phyloP scores from a whole-genome alignment of 2,113 vertebrate species.

The Misgurnus mizolepis region DNA sequence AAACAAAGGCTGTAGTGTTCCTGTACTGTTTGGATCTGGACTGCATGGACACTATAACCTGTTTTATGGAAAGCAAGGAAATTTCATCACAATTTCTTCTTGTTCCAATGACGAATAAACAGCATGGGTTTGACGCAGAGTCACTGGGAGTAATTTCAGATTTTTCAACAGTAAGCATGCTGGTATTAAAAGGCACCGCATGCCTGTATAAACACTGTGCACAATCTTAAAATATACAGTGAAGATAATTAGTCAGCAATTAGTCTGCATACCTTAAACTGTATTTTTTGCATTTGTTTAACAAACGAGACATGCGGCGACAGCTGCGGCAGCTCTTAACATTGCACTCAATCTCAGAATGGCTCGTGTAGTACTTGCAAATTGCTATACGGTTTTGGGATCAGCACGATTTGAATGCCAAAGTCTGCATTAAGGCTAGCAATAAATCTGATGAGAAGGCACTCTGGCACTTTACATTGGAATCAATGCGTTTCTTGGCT shows the following conservation, averaged over 20 bases:
- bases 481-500: slow-evolving; percentile 17
- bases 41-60: not conserved
- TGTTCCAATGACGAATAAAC: no score
- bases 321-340: slow-evolving; percentile 42
- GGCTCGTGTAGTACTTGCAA: not conserved
- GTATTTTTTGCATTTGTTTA: slow-evolving; percentile 40
- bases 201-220: slow-evolving; percentile 24
- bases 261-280: slow-evolving; percentile 26
- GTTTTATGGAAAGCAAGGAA: no score
- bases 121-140: no score
- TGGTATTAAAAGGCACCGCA: slow-evolving; percentile 21
- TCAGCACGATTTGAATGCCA: not conserved
- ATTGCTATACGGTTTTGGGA: slow-evolving; percentile 3
- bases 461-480: not conserved
- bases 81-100: no score
- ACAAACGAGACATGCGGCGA: slow-evolving; percentile 20
- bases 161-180: not conserved
- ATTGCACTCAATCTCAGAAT: slow-evolving; percentile 15
- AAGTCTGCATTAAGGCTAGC: not conserved
- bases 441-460: not conserved
- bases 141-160: not conserved
- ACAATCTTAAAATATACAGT: slow-evolving; percentile 44
- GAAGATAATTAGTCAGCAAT: slow-evolving; percentile 39
- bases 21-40: not conserved
- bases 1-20: not conserved